phyloP scores from a whole-genome alignment of 2,113 vertebrate species.

The Mohoua ochrocephala region DNA sequence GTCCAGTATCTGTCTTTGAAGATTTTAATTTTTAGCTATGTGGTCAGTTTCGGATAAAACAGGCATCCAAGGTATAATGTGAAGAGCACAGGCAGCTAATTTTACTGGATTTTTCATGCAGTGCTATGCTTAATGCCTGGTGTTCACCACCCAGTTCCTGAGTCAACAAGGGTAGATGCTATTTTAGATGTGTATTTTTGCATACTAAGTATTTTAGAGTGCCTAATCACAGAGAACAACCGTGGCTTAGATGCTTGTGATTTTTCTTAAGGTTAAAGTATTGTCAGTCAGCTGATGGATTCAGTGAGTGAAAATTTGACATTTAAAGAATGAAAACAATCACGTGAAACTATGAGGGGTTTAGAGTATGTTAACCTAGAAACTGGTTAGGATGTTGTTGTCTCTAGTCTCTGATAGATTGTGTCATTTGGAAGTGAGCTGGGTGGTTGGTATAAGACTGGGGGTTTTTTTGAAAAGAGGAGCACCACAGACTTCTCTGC shows the following conservation, averaged over 20 bases:
- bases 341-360: accelerated
- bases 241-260: neutral
- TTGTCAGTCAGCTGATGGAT: neutral
- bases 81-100: neutral
- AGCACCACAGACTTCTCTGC: neutral
- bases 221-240: neutral
- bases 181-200: neutral
- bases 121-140: neutral
- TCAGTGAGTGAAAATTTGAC: neutral
- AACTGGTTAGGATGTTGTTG: neutral
- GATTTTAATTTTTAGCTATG: neutral
- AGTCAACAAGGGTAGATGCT: neutral
- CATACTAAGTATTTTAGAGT: neutral
- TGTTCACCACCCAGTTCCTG: neutral
- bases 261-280: neutral
- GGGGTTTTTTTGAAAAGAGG: neutral
- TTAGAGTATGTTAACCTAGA: neutral
- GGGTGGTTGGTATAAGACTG: neutral
- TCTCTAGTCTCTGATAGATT: neutral
- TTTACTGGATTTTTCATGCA: neutral
- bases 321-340: neutral
- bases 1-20: neutral
- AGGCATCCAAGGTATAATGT: neutral
- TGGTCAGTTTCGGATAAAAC: neutral
- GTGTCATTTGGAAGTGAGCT: neutral